phyloP scores from a whole-genome alignment of 2,113 vertebrate species.

The Oryzias melastigma region DNA sequence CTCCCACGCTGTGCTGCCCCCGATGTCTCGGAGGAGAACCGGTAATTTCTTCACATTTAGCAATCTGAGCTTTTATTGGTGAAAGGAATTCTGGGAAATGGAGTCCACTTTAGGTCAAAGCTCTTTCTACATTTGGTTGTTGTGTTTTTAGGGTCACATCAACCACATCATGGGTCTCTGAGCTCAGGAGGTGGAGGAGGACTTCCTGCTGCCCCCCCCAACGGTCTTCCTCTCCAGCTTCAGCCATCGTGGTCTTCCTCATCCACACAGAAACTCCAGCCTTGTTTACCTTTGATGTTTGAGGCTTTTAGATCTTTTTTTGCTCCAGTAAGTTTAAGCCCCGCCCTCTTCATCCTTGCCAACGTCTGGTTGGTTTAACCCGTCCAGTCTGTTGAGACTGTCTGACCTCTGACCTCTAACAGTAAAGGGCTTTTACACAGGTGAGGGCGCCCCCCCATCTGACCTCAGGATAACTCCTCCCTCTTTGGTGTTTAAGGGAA shows the following conservation, averaged over 20 bases:
- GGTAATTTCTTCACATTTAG: conserved; percentile 17
- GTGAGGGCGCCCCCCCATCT: not conserved
- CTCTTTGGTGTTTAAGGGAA: conserved; percentile 1
- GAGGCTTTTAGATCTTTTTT: no score
- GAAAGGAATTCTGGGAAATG: conserved; percentile 1
- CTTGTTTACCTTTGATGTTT: no score
- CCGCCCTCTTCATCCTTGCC: no score
- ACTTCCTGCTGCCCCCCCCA: not conserved
- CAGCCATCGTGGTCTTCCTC: not conserved
- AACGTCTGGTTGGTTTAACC: not conserved
- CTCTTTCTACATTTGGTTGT: not conserved
- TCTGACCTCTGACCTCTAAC: not conserved
- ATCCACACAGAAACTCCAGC: not conserved
- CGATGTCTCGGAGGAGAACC: conserved; percentile 60
- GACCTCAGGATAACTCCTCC: not conserved
- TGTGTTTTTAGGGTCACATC: conserved; percentile 53
- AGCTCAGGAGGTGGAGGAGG: not conserved
- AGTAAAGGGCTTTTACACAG: conserved; percentile 23
- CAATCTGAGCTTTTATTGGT: not conserved
- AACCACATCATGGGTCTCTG: conserved; percentile 53
- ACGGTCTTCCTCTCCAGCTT: not conserved
- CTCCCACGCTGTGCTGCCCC: conserved; percentile 31
- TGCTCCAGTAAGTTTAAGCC: no score
- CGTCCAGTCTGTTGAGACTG: not conserved
- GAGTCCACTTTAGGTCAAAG: not conserved